phyloP scores from a whole-genome alignment of 2,888 invertebrate species.

The Linnaemya vulpina region DNA sequence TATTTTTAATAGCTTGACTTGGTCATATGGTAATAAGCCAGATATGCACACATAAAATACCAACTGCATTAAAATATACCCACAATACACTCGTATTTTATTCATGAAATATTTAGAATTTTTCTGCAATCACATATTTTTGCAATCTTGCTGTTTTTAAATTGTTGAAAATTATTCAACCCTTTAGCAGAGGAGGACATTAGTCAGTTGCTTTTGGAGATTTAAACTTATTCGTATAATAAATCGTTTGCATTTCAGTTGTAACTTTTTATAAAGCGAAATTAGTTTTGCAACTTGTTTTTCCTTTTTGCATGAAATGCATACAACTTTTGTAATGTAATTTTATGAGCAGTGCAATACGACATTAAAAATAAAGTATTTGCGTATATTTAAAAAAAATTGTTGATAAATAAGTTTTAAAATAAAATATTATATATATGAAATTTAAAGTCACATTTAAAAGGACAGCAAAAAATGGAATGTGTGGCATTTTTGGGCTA shows the following conservation, averaged over 20 bases:
- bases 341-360: too few species aligned
- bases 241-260: slow-evolving; percentile 24
- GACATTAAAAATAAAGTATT: too few species aligned
- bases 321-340: slow-evolving; percentile 7
- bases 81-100: neutral
- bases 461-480: too few species aligned
- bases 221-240: neutral
- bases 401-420: neutral
- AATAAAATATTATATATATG: neutral
- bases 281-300: slow-evolving; percentile 18
- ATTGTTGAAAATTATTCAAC: slow-evolving; percentile 34
- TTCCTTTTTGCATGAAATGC: neutral
- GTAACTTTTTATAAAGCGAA: slow-evolving; percentile 1
- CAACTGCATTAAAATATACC: neutral
- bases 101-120: neutral
- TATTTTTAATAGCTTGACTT: neutral
- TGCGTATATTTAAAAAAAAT: too few species aligned
- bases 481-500: too few species aligned
- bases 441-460: neutral
- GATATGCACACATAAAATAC: neutral
- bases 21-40: slow-evolving; percentile 8
- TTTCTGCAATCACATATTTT: slow-evolving; percentile 12
- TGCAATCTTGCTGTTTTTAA: slow-evolving; percentile 15
- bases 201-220: slow-evolving; percentile 6
- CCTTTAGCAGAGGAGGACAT: slow-evolving; percentile 16